Conservation (phyloP, 2,113 vertebrate genomes). For the Centropristis striata region DNA sequence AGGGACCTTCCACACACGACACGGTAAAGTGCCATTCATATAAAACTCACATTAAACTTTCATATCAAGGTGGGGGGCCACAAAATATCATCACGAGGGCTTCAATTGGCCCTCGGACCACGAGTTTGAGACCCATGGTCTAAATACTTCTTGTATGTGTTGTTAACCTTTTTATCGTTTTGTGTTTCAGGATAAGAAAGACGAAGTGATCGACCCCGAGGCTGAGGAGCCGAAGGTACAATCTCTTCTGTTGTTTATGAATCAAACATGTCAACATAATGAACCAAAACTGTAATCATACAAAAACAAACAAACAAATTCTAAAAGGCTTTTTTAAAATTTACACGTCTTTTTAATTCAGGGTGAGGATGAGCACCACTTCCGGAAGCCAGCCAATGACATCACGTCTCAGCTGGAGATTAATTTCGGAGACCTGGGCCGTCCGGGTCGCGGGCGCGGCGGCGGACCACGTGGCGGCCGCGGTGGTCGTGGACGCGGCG, state of each 20-base stretch:
- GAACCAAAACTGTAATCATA: neutral
- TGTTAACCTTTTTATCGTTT: conserved; percentile 7
- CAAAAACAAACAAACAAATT: neutral
- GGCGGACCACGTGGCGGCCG: conserved; percentile 92
- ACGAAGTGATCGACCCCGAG: conserved; percentile 73
- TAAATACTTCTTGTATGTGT: too few relatives aligned
- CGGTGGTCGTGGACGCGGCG: conserved; percentile 74
- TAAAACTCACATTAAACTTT: too few relatives aligned
- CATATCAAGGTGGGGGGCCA: too few relatives aligned
- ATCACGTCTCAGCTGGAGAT: conserved; percentile 99
- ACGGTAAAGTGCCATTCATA: too few relatives aligned
- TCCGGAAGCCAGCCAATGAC: conserved; percentile 98
- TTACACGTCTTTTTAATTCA: conserved; percentile 80
- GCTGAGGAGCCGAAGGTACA: conserved; percentile 73
- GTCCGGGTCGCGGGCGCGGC: conserved; percentile 94
- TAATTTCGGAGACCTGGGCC: conserved; percentile 97
- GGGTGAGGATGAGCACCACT: conserved; percentile 93
- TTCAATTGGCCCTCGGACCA: too few relatives aligned
- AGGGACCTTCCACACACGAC: too few relatives aligned
- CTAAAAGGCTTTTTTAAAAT: too few relatives aligned
- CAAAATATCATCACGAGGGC: too few relatives aligned
- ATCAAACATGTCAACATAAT: neutral
- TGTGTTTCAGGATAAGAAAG: conserved; percentile 72
- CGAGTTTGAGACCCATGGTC: too few relatives aligned
- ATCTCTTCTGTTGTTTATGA: neutral